Percentiles rank a stretch among this genome's conserved stretches.
Evolutionary conservation across 2,888 invertebrate genomes (phyloP).

Genomic region (Glaucopsyche alexis): DNA sequence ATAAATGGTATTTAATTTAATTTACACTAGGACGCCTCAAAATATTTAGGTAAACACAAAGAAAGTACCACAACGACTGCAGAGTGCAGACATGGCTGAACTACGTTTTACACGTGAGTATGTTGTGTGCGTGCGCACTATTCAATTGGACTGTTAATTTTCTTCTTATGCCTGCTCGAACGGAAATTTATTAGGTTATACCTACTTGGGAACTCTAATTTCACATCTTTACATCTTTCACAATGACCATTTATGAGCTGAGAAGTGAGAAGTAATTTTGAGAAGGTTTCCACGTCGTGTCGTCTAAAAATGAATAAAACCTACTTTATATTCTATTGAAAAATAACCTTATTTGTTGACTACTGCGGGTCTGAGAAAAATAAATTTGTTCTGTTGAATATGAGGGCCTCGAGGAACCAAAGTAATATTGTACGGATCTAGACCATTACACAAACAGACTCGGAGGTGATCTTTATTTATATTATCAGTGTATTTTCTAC

Average conservation of each 20-base stretch:
- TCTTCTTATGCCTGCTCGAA: too few relatives aligned
- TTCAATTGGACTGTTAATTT: too few relatives aligned
- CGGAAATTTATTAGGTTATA: too few relatives aligned
- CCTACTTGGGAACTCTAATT: neutral
- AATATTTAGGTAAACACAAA: too few relatives aligned
- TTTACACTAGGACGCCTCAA: too few relatives aligned
- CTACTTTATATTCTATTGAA: constrained; percentile 56
- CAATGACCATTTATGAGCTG: constrained; percentile 6
- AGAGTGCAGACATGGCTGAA: too few relatives aligned
- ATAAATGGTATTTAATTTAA: too few relatives aligned
- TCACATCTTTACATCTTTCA: constrained; percentile 2
- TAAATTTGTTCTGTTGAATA: constrained; percentile 70
- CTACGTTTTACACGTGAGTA: too few relatives aligned
- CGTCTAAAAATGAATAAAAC: constrained; percentile 57
- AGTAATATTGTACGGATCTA: constrained; percentile 37
- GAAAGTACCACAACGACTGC: too few relatives aligned
- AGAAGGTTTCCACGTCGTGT: constrained; percentile 45
- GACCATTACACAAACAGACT: constrained; percentile 29
- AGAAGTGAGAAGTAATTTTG: constrained; percentile 41
- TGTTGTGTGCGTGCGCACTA: too few relatives aligned
- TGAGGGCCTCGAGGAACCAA: constrained; percentile 58
- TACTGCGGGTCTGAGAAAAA: constrained; percentile 69
- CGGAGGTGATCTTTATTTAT: constrained; percentile 17
- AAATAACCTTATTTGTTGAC: constrained; percentile 77
- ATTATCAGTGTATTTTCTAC: constrained; percentile 18